A percentile compares a stretch with the other conserved stretches of the same genome.
Conservation (phyloP, 2,113 vertebrate genomes). For the Grantiella picta region DNA sequence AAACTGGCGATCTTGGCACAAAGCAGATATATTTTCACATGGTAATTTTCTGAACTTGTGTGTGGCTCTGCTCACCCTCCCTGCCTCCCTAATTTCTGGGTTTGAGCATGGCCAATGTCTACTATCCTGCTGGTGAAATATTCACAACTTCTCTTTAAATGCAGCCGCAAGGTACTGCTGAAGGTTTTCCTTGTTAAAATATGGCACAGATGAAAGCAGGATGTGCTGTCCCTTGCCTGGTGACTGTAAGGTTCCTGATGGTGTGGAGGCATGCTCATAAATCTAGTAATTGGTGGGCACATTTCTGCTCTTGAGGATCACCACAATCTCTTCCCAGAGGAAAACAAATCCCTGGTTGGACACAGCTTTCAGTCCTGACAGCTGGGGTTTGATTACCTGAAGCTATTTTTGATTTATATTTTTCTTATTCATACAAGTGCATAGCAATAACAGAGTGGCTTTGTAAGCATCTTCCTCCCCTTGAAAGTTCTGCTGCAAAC, state of each 20-base stretch:
- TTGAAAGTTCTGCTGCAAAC: background rate
- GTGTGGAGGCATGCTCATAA: background rate
- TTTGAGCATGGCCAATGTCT: background rate
- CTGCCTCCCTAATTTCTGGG: background rate
- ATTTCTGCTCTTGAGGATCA: background rate
- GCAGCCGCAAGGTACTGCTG: background rate
- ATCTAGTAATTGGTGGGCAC: background rate
- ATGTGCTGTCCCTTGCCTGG: background rate
- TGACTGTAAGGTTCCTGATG: background rate
- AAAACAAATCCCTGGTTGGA: background rate
- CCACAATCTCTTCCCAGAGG: background rate
- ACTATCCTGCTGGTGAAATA: background rate
- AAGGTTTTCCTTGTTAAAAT: background rate
- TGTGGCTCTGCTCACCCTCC: background rate
- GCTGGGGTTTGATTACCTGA: background rate
- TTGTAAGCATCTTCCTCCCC: background rate
- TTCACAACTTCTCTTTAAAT: background rate
- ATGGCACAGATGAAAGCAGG: accelerated
- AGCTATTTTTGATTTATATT: background rate
- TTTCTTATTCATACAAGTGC: background rate
- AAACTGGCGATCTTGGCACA: background rate
- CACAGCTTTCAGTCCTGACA: background rate
- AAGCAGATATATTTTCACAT: background rate
- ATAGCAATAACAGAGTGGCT: background rate
- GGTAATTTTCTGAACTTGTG: background rate